Evolutionary conservation across 2,797 vertebrate species (phyloP).

Genomic region (Sebastiscus tertius): DNA sequence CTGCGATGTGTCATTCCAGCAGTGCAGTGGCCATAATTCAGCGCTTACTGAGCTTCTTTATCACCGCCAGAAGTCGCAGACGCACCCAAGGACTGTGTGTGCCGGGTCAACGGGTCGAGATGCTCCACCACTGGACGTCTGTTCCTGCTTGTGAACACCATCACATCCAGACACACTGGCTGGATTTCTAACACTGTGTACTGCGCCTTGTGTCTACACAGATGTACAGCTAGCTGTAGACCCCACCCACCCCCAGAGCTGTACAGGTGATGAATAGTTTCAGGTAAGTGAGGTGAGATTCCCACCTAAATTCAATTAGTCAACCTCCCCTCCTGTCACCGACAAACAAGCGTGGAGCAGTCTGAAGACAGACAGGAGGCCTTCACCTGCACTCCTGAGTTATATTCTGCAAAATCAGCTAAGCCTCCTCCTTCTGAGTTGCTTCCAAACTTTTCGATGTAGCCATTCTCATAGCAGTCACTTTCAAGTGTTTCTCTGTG

Average conservation of each 20-base stretch:
- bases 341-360: not conserved
- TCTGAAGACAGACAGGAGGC: not conserved
- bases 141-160: not conserved
- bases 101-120: not conserved
- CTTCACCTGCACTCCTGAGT: not conserved
- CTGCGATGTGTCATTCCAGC: conserved; percentile 14
- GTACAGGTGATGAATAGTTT: not conserved
- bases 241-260: not conserved
- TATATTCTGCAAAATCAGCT: not conserved
- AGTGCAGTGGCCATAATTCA: conserved; percentile 20
- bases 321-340: not conserved
- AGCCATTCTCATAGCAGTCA: not conserved
- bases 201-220: not conserved
- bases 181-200: not conserved
- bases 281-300: not conserved
- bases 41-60: conserved; percentile 1
- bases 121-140: not conserved
- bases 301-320: not conserved
- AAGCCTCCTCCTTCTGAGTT: not conserved
- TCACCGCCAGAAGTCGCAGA: conserved; percentile 18
- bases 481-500: not conserved
- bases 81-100: conserved; percentile 1
- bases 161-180: not conserved
- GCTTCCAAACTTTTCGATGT: not conserved
- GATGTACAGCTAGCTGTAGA: not conserved